A percentile compares a stretch with the other conserved stretches of the same genome.
These are phyloP conservation scores for Catocala nupta DNA, from an alignment of 2,888 invertebrate species.

Conservation along the genomic window DNA sequence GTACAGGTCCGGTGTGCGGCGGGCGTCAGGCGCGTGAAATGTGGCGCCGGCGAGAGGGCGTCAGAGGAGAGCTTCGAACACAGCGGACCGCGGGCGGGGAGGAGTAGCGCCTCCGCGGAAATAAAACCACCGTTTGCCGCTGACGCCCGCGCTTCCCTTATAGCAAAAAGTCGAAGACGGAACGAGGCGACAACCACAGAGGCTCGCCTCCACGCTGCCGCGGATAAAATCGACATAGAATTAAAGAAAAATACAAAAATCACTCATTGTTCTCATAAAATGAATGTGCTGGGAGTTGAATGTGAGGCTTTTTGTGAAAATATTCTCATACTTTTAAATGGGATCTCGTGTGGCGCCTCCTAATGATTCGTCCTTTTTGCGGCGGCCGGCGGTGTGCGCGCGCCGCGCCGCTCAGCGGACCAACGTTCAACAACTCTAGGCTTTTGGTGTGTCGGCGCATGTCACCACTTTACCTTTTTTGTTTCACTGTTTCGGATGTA, in stretches of 20 bases:
- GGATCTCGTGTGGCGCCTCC: slow-evolving; percentile 87
- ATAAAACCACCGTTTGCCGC: slow-evolving; percentile 75
- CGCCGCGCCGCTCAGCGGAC: slow-evolving; percentile 65
- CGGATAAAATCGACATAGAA: slow-evolving; percentile 87
- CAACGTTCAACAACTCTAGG: slow-evolving; percentile 73
- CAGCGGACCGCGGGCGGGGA: slow-evolving; percentile 44
- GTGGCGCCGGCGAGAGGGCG: slow-evolving; percentile 70
- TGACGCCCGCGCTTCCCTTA: slow-evolving; percentile 78
- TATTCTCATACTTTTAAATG: slow-evolving; percentile 88
- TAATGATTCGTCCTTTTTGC: slow-evolving; percentile 86
- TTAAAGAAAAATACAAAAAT: slow-evolving; percentile 87
- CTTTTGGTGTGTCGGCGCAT: slow-evolving; percentile 84
- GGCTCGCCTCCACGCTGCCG: slow-evolving; percentile 80
- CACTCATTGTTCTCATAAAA: slow-evolving; percentile 88
- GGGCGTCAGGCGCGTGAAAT: slow-evolving; percentile 69
- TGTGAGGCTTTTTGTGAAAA: slow-evolving; percentile 87
- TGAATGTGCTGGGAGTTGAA: slow-evolving; percentile 87
- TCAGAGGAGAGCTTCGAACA: slow-evolving; percentile 46
- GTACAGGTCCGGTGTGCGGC: slow-evolving; percentile 50
- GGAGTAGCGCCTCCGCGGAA: slow-evolving; percentile 67
- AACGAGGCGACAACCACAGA: slow-evolving; percentile 82
- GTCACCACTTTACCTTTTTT: slow-evolving; percentile 80
- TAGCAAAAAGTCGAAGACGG: slow-evolving; percentile 84
- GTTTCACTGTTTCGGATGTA: slow-evolving; percentile 79
- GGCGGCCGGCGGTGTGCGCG: slow-evolving; percentile 61